These are phyloP conservation scores for Ammodytes dubius DNA, from an alignment of 2,113 vertebrate genomes.

Conservation along the genomic window DNA sequence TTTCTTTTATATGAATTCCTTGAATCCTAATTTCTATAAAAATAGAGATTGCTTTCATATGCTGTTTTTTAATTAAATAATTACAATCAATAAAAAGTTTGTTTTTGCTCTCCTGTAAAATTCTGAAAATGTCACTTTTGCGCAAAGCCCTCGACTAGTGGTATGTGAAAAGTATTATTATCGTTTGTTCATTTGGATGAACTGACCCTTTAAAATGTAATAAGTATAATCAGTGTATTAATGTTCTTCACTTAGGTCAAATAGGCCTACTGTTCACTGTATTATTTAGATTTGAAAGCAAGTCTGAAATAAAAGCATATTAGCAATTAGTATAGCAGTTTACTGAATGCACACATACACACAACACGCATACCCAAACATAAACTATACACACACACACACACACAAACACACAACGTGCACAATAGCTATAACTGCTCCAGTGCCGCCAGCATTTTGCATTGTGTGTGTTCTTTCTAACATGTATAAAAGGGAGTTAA, in stretches of 20 bases:
- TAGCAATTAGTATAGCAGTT: not conserved
- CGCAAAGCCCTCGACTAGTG: too few species aligned
- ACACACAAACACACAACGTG: slow-evolving; percentile 46
- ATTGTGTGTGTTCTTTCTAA: slow-evolving; percentile 82
- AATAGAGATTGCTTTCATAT: too few species aligned
- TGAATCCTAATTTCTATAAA: too few species aligned
- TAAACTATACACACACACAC: slow-evolving; percentile 30
- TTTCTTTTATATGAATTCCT: too few species aligned
- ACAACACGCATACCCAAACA: slow-evolving; percentile 6
- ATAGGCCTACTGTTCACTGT: not conserved
- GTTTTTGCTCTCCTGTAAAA: too few species aligned
- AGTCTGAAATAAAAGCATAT: slow-evolving; percentile 35
- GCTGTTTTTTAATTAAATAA: too few species aligned
- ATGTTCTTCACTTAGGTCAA: not conserved
- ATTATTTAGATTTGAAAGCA: not conserved
- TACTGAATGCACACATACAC: slow-evolving; percentile 30
- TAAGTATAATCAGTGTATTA: not conserved
- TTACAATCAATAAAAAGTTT: too few species aligned
- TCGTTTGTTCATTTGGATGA: not conserved
- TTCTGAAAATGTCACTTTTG: too few species aligned
- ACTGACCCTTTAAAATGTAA: slow-evolving; percentile 17
- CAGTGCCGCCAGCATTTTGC: slow-evolving; percentile 79
- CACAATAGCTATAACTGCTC: slow-evolving; percentile 74
- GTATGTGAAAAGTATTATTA: not conserved
- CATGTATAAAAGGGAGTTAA: slow-evolving; percentile 77